Base-by-base conservation (phyloP, 2,113 vertebrate species). In the Todiramphus chloris region DNA sequence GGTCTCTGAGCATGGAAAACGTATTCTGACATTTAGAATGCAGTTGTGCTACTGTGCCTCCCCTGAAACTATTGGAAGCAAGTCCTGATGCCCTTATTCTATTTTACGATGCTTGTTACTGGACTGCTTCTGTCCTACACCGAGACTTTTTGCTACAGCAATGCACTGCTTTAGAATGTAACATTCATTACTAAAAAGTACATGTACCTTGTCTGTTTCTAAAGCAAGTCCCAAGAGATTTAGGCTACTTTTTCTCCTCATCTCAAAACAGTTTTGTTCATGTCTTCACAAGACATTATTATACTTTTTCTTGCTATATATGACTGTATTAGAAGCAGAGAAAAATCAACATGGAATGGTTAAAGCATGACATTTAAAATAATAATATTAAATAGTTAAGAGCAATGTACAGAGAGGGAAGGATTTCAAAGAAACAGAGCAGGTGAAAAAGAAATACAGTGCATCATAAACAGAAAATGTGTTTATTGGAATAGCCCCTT, bases 401-500 rank as follows among this genome's bases (percentile, higher is more conserved):
- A 74, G 17, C 28, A 73, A 60, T 19, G 27, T 58, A 53, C 59
- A 77, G 25, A 80, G 39, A 78, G 53, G 46, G 73, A 94, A 82
- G 30, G 41, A 74, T 85, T 92, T 83, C 83, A 92, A 93, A 72
- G 66, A 96, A 94, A 89, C 15, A 87, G 43, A 83, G 44, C 77
- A 94, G 86, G 83, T 89, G 69, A 91, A 94, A 91, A 93, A 82
- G 88, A 94, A 91, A 78, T 91, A 87, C 25, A 79, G 56, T 89
- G 78, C 56, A 79, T 96, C 94, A 96, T 72, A 20, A 31, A 88
- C 25, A 80, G 89, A 96, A 80, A 96, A 96, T 95, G 89, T 43
- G 33, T 83, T 97, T 97, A 92, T 64, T 96, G 83, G 90, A 96
- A n/a, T n/a, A 74, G 72, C 77, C 79, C 92, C 95, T 94, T 43